phyloP scores from a whole-genome alignment of 2,888 invertebrate species.

The Notocelia uddmanniana region DNA sequence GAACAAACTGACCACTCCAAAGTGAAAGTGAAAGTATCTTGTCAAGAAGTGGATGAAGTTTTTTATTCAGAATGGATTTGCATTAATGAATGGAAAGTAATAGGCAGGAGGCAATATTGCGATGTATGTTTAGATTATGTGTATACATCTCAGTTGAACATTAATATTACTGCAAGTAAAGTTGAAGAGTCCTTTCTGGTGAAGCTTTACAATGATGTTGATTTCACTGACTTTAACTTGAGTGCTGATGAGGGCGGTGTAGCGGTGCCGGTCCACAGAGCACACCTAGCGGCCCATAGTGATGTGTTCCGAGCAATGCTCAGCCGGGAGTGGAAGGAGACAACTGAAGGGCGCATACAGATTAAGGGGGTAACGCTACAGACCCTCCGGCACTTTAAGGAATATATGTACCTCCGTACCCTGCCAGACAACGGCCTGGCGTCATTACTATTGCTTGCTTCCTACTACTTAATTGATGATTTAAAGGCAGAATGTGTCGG shows the following conservation, averaged over 20 bases:
- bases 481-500: conserved; percentile 3
- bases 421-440: neutral
- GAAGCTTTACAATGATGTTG: conserved; percentile 10
- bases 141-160: neutral
- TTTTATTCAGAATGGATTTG: conserved; percentile 12
- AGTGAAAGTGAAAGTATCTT: conserved; percentile 13
- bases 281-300: conserved; percentile 8
- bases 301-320: conserved; percentile 10
- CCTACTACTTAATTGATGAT: conserved; percentile 18
- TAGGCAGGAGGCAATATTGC: neutral
- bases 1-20: neutral
- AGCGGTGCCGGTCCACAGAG: conserved; percentile 8
- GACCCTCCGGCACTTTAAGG: conserved; percentile 15
- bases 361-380: neutral
- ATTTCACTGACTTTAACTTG: conserved; percentile 4
- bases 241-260: conserved; percentile 1
- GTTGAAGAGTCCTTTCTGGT: neutral
- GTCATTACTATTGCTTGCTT: conserved; percentile 10
- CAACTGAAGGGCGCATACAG: conserved; percentile 8
- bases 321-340: conserved; percentile 8
- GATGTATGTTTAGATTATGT: neutral
- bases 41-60: neutral
- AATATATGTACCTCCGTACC: conserved; percentile 6
- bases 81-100: neutral
- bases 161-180: conserved; percentile 5